Evolutionary conservation across 2,888 invertebrate species (phyloP).

Genomic region (Lepidochrysops patricia): DNA sequence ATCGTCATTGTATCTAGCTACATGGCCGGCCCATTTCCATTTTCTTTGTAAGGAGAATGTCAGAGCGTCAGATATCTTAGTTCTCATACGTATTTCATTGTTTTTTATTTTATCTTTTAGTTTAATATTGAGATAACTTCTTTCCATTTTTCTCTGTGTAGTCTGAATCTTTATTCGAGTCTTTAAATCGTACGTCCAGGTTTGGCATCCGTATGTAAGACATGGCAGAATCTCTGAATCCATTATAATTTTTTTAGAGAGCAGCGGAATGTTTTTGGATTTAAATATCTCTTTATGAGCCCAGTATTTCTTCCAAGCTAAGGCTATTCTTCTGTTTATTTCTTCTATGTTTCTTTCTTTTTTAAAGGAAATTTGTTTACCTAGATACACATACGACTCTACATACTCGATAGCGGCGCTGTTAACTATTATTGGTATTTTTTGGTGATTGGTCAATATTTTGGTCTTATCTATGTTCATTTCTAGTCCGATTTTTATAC

Average conservation of each 20-base stretch:
- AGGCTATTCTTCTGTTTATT: conserved; percentile 16
- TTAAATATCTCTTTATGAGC: too few relatives aligned
- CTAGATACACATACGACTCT: conserved; percentile 16
- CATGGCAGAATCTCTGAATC: conserved; percentile 15
- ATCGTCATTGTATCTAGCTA: conserved; percentile 14
- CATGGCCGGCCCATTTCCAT: conserved; percentile 20
- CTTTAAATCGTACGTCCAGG: conserved; percentile 15
- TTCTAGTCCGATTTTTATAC: neutral
- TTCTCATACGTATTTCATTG: neutral
- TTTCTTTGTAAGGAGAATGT: conserved; percentile 14
- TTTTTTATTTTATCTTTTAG: neutral
- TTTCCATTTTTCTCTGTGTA: conserved; percentile 18
- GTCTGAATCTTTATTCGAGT: conserved; percentile 11
- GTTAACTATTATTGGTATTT: neutral
- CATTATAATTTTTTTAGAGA: conserved; percentile 11
- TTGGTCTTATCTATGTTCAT: too few relatives aligned
- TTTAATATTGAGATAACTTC: conserved; percentile 15
- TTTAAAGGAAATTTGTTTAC: conserved; percentile 15
- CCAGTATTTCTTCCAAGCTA: conserved; percentile 16
- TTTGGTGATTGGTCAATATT: neutral
- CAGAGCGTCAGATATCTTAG: conserved; percentile 14
- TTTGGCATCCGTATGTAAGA: conserved; percentile 19
- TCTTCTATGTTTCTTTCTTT: conserved; percentile 13
- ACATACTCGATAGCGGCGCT: neutral
- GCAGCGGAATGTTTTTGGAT: neutral